Percentiles rank a stretch among this genome's conserved stretches.
phyloP scores from a whole-genome alignment of 2,797 vertebrate genomes.

The Lates japonicus region DNA sequence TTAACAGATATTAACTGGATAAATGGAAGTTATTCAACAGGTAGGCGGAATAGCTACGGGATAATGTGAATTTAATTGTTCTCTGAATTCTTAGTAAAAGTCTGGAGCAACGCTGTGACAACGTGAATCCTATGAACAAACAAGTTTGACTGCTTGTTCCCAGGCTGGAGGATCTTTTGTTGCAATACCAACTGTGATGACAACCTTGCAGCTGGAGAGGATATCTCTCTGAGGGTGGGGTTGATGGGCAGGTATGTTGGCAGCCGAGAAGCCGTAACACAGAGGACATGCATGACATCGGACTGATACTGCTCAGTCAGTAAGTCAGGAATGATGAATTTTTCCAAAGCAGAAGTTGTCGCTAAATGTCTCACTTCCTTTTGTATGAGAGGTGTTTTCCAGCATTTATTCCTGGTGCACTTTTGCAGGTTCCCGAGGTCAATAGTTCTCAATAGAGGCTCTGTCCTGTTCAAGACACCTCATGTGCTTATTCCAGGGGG shows the following conservation, averaged over 20 bases:
- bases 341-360: conserved; percentile 5
- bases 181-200: conserved; percentile 22
- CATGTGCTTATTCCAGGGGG: conserved; percentile 25
- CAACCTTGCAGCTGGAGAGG: background rate
- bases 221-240: conserved; percentile 28
- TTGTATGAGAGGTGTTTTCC: background rate
- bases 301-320: background rate
- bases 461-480: conserved; percentile 8
- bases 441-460: background rate
- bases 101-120: background rate
- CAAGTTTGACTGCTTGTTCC: conserved; percentile 39
- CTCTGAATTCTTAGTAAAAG: background rate
- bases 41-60: background rate
- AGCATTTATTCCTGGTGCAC: background rate
- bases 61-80: background rate
- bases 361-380: conserved; percentile 1
- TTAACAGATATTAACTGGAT: background rate
- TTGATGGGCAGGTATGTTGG: background rate
- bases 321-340: conserved; percentile 1
- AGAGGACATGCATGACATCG: background rate
- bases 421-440: conserved; percentile 10
- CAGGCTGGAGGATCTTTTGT: conserved; percentile 14
- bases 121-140: conserved; percentile 27
- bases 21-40: background rate
- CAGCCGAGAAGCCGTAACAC: background rate